Evolutionary conservation across 2,888 invertebrate genomes (phyloP).

Genomic region (Eupithecia pulchellata): DNA sequence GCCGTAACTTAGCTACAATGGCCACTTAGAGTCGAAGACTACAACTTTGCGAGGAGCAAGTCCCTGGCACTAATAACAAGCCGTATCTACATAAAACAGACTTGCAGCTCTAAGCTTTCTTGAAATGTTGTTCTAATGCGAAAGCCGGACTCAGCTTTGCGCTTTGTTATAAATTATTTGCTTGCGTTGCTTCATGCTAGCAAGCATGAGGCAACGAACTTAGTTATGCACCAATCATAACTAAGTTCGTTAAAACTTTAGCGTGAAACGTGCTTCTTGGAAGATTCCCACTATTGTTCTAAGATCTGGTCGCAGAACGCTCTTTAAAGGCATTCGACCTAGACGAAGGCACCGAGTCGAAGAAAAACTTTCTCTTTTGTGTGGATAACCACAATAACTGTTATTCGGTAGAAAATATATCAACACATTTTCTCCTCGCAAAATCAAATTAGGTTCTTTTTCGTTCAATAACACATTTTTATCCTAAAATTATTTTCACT

Average conservation of each 20-base stretch:
- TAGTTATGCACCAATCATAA: slow-evolving; percentile 20
- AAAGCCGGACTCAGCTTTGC: slow-evolving; percentile 30
- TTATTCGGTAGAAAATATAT: slow-evolving; percentile 21
- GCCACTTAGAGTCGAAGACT: slow-evolving; percentile 55
- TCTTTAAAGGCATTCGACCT: slow-evolving; percentile 9
- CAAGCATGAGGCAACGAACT: too few relatives aligned
- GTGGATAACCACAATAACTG: slow-evolving; percentile 1
- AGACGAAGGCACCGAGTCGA: slow-evolving; percentile 12
- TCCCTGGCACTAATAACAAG: slow-evolving; percentile 55
- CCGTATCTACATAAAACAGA: slow-evolving; percentile 58
- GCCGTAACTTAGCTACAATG: slow-evolving; percentile 60
- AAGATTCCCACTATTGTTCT: slow-evolving; percentile 10
- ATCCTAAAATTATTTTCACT: slow-evolving; percentile 22
- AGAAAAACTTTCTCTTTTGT: slow-evolving; percentile 18
- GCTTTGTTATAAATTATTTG: slow-evolving; percentile 40
- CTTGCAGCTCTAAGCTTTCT: slow-evolving; percentile 43
- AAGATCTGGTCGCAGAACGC: slow-evolving; percentile 5
- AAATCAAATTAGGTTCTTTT: slow-evolving; percentile 24
- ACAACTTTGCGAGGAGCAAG: slow-evolving; percentile 54
- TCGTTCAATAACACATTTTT: slow-evolving; percentile 36
- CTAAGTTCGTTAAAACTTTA: slow-evolving; percentile 29
- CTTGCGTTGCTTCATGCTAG: slow-evolving; percentile 24
- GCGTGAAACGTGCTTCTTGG: slow-evolving; percentile 10
- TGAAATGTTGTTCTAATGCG: slow-evolving; percentile 42
- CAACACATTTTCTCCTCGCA: slow-evolving; percentile 14